Evolutionary conservation across 2,888 invertebrate species (phyloP).

Genomic region (Hyppa rectilinea): DNA sequence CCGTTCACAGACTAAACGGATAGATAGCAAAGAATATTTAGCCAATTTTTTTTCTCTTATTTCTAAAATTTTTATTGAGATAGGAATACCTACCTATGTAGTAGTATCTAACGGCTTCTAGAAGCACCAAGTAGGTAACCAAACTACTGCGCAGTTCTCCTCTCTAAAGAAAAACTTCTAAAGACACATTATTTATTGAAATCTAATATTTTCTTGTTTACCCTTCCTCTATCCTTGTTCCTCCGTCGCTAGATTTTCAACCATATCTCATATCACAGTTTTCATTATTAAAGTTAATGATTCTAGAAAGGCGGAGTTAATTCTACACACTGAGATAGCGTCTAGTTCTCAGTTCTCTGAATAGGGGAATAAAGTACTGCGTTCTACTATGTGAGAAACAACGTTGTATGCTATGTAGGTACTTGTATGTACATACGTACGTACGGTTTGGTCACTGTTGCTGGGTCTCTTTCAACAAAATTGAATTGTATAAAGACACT

Average conservation of each 20-base stretch:
- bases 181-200: conserved; percentile 18
- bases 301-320: conserved; percentile 43
- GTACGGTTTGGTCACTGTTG: conserved; percentile 26
- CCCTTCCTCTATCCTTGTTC: neutral
- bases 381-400: conserved; percentile 26
- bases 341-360: conserved; percentile 38
- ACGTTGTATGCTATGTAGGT: neutral
- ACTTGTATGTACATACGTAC: neutral
- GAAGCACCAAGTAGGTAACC: neutral
- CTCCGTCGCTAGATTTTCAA: conserved; percentile 14
- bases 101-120: neutral
- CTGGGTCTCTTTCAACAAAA: conserved; percentile 21
- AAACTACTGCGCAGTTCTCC: neutral
- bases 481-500: conserved; percentile 7
- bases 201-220: conserved; percentile 8
- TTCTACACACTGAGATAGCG: conserved; percentile 28
- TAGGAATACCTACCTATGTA: no score
- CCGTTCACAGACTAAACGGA: no score
- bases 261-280: conserved; percentile 36
- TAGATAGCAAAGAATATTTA: no score
- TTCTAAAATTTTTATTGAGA: no score
- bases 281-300: conserved; percentile 45
- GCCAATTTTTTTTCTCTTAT: no score
- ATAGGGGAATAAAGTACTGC: conserved; percentile 46
- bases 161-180: conserved; percentile 1